Percentiles rank a stretch among this genome's conserved stretches.
Evolutionary conservation across 2,888 invertebrate genomes (phyloP).

Genomic region (Ptilodon capucinus): DNA sequence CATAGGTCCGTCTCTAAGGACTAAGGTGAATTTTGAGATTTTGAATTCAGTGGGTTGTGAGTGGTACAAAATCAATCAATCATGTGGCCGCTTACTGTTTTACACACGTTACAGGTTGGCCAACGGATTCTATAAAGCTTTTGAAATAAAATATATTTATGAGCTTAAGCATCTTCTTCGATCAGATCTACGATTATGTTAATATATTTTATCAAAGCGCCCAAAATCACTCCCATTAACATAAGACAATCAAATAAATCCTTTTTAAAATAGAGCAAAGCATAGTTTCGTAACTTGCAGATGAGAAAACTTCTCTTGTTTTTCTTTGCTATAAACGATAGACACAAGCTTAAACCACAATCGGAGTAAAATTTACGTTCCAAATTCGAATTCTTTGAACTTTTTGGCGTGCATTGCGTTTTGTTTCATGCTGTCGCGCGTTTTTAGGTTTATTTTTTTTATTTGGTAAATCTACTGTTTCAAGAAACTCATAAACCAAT

Average conservation of each 20-base stretch:
- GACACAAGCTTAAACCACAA: no score
- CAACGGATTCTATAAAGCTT: no score
- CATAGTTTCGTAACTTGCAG: constrained; percentile 14
- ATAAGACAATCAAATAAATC: constrained; percentile 19
- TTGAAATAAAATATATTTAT: no score
- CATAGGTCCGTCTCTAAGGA: no score
- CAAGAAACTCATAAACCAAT: neutral
- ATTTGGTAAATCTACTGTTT: neutral
- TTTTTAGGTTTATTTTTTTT: constrained; percentile 18
- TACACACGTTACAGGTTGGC: no score
- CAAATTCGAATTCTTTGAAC: constrained; percentile 29
- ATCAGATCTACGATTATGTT: no score
- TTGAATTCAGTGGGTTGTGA: no score
- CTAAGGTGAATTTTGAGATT: no score
- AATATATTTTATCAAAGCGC: constrained; percentile 3
- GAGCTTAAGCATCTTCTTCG: no score
- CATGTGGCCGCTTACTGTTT: no score
- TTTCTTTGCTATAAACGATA: no score
- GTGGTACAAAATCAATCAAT: no score
- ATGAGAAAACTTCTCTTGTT: neutral
- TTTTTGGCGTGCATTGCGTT: constrained; percentile 17
- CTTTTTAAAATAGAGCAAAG: constrained; percentile 5
- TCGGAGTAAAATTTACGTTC: constrained; percentile 10
- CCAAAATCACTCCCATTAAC: constrained; percentile 15
- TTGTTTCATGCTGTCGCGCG: neutral